phyloP scores from a whole-genome alignment of 2,888 invertebrate genomes.

The Phalera bucephala region DNA sequence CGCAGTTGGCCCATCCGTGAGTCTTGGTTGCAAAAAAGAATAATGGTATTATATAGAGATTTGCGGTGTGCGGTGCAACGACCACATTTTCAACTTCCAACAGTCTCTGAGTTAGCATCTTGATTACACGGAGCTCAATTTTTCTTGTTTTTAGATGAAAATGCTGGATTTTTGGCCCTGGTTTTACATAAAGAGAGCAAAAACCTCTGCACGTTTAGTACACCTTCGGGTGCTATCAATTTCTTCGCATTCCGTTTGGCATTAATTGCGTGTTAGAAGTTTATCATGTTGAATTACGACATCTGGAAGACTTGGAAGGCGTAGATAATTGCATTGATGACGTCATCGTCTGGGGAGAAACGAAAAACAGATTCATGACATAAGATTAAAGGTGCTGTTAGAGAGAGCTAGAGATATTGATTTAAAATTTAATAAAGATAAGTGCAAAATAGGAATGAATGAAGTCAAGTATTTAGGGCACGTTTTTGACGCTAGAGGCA shows the following conservation, averaged over 20 bases:
- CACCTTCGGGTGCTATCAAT: slow-evolving; percentile 9
- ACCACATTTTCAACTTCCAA: background rate
- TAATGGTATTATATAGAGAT: background rate
- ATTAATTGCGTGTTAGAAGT: slow-evolving; percentile 3
- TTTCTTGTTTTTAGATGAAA: slow-evolving; percentile 6
- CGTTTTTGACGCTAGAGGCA: too few species aligned
- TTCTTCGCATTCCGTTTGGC: slow-evolving; percentile 3
- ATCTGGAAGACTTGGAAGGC: slow-evolving; percentile 15
- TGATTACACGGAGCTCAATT: background rate
- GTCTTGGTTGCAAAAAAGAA: background rate
- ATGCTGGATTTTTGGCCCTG: slow-evolving; percentile 6
- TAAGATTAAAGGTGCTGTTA: slow-evolving; percentile 8
- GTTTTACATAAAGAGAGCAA: slow-evolving; percentile 7
- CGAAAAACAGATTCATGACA: slow-evolving; percentile 11
- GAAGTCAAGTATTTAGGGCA: too few species aligned
- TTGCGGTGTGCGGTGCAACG: background rate
- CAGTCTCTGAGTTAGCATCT: background rate
- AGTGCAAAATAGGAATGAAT: slow-evolving; percentile 13
- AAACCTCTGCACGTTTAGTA: slow-evolving; percentile 8
- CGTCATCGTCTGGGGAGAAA: too few species aligned
- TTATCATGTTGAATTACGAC: slow-evolving; percentile 8
- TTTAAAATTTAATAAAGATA: too few species aligned
- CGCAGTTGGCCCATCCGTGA: background rate
- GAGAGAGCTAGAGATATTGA: too few species aligned
- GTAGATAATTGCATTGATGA: slow-evolving; percentile 8